Conservation (phyloP, 2,113 vertebrate genomes). For the Chloropsis hardwickii region DNA sequence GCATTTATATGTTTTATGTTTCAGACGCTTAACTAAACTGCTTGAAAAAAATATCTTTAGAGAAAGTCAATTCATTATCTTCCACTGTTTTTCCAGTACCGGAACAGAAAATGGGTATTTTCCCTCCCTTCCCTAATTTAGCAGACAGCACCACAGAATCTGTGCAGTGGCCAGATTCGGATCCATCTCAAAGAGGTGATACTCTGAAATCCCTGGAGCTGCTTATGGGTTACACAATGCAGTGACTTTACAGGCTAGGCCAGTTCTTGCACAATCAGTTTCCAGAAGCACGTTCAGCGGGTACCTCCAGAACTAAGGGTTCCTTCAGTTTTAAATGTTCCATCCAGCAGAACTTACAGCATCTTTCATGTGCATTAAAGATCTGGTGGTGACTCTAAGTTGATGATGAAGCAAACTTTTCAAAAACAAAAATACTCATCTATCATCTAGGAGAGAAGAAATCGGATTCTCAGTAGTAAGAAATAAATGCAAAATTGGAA, state of each 20-base stretch:
- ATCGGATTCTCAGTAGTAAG: background rate
- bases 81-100: background rate
- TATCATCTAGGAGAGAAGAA: background rate
- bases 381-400: background rate
- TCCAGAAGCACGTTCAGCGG: background rate
- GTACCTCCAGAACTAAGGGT: background rate
- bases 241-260: background rate
- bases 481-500: background rate
- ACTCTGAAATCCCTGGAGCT: background rate
- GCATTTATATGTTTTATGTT: background rate
- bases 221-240: background rate
- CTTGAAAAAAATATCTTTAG: background rate
- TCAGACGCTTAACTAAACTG: background rate
- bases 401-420: background rate
- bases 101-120: background rate
- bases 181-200: background rate
- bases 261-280: background rate
- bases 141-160: background rate
- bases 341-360: background rate
- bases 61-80: background rate
- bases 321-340: background rate
- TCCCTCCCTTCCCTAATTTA: background rate
- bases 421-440: background rate
- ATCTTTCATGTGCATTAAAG: background rate
- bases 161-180: background rate